A percentile compares a stretch with the other conserved stretches of the same genome.
These are phyloP conservation scores for Steinernema hermaphroditum DNA, from an alignment of 2,888 invertebrate genomes.

Conservation along the genomic window DNA sequence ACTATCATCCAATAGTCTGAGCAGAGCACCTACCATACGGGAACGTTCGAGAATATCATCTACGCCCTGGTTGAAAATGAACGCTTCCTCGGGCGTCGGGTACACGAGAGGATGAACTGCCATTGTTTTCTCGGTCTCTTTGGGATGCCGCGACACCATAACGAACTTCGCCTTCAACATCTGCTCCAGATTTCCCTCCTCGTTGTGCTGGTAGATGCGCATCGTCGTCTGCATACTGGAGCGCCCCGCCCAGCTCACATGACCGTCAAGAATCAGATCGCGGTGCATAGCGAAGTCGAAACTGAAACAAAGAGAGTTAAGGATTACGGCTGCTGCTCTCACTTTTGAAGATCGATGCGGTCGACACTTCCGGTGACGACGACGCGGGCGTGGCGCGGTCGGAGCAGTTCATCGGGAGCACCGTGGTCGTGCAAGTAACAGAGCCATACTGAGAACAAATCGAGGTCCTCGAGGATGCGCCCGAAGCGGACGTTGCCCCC, in stretches of 20 bases:
- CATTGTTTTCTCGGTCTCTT: slow-evolving; percentile 36
- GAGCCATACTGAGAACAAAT: slow-evolving; percentile 71
- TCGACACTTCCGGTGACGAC: slow-evolving; percentile 79
- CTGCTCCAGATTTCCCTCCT: slow-evolving; percentile 50
- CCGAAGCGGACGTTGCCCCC: slow-evolving; percentile 73
- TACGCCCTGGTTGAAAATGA: slow-evolving; percentile 41
- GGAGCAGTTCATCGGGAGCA: slow-evolving; percentile 70
- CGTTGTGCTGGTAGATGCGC: slow-evolving; percentile 73
- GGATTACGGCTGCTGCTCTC: slow-evolving; percentile 46
- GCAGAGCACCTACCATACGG: slow-evolving; percentile 31
- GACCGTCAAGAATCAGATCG: slow-evolving; percentile 77
- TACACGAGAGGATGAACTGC: slow-evolving; percentile 45
- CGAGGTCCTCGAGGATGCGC: slow-evolving; percentile 72
- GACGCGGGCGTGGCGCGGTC: slow-evolving; percentile 67
- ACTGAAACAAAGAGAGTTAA: not conserved
- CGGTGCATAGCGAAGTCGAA: slow-evolving; percentile 66
- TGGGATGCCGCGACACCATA: slow-evolving; percentile 70
- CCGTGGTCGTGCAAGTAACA: slow-evolving; percentile 73
- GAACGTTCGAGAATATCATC: slow-evolving; percentile 37
- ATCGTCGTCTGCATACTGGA: slow-evolving; percentile 78
- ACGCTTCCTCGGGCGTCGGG: slow-evolving; percentile 46
- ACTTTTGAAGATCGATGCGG: slow-evolving; percentile 70
- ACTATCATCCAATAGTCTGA: not conserved
- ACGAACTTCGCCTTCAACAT: slow-evolving; percentile 74
- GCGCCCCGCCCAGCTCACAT: slow-evolving; percentile 79